Evolutionary conservation across 2,113 vertebrate species (phyloP), one percentile per base, ranked within the genome.

Genomic region (Uria lomvia): DNA sequence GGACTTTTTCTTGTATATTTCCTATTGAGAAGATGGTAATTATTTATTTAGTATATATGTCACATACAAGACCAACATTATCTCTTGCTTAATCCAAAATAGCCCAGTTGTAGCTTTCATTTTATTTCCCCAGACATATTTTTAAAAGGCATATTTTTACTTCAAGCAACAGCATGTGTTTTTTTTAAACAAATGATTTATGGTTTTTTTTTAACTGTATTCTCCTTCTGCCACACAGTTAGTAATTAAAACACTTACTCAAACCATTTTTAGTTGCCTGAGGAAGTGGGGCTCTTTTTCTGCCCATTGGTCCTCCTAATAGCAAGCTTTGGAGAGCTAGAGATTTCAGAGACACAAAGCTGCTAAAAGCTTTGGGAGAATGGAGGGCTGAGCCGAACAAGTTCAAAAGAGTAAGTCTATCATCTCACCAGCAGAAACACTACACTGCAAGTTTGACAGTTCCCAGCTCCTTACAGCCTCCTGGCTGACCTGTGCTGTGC

Each of bases 401-500:
- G 12, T 36, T 89, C 47, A 42, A 60, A 77, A 42, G 36, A 70
- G 34, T 11, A 81, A 86, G 22, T 10, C 32, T 26, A 42, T 16
- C 38, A 47, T 38, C 19, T 58, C 32, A 29, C 38, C 23, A 21
- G 76, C 24, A 67, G 49, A 88, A 92, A 63, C 20, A 58, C 12
- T 12, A 15, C 1, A 2, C 16, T 65, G 13, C 9, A 68, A 72
- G 23, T 65, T 20, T 0, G 0, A n/a, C 8, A 52, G 8, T 38
- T 56, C 38, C 20, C 59, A 70, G 13, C 30, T 70, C 85, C 36
- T 21, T 11, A 52, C 14, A 43, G 50, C 8, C 59, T 60, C 29
- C 38, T 74, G 30, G 36, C 60, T 0, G 6, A 43, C n/a, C 66
- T 20, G 60, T 1, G 1, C 66, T 20, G 60, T 1, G 1, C 60